Evolutionary conservation across 1,140 invertebrate species (phyloP).

Genomic region (Saccostrea echinata): DNA sequence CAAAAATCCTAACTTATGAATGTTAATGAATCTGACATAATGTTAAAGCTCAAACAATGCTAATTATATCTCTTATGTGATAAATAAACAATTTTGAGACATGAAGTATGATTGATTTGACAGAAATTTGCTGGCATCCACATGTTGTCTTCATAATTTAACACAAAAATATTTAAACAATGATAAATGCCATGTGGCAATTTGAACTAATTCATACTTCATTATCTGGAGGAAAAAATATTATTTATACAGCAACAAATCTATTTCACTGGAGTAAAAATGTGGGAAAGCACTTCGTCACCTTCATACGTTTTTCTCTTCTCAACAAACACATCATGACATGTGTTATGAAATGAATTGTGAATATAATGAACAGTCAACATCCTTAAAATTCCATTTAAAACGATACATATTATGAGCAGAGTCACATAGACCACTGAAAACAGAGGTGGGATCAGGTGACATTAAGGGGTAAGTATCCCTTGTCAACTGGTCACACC

Average conservation of each 20-base stretch:
- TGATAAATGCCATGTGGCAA: slow-evolving; percentile 4
- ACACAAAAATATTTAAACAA: background rate
- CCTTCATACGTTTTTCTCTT: background rate
- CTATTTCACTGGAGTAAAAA: slow-evolving; percentile 7
- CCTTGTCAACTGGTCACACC: too few species aligned
- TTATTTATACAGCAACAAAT: slow-evolving; percentile 13
- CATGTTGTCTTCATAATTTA: background rate
- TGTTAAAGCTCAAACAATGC: background rate
- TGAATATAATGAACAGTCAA: too few species aligned
- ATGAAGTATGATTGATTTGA: slow-evolving; percentile 9
- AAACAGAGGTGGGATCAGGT: too few species aligned
- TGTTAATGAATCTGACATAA: background rate
- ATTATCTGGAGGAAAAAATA: background rate
- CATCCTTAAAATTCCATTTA: too few species aligned
- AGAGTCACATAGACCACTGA: too few species aligned
- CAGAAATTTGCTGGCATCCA: background rate
- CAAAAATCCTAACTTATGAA: background rate
- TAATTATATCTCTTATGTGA: background rate
- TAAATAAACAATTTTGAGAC: background rate
- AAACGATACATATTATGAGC: too few species aligned
- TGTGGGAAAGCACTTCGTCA: background rate
- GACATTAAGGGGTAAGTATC: too few species aligned
- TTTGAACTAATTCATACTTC: background rate
- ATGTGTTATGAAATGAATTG: too few species aligned
- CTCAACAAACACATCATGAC: background rate